A percentile compares a stretch with the other conserved stretches of the same genome.
Conservation (phyloP, 2,113 vertebrate species). For the Eptesicus fuscus region DNA sequence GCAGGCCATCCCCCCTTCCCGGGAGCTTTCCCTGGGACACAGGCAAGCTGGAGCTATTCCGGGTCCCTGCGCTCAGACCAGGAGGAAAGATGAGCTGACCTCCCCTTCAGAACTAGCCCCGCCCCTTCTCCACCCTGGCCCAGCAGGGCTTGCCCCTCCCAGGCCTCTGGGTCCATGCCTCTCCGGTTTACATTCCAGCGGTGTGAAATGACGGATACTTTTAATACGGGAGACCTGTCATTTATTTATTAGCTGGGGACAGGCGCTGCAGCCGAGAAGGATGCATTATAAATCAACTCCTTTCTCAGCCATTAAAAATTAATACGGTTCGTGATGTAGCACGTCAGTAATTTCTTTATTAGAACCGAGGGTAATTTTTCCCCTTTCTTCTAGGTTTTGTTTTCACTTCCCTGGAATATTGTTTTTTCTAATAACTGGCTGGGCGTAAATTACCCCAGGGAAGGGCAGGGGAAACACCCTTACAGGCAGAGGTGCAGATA, state of each 20-base stretch:
- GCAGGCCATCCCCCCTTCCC: background rate
- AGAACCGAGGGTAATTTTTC: conserved; percentile 72
- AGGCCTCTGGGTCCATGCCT: conserved; percentile 20
- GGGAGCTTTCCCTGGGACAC: background rate
- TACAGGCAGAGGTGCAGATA: background rate
- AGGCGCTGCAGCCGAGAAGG: conserved; percentile 82
- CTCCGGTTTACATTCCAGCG: conserved; percentile 77
- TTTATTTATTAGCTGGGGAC: conserved; percentile 92
- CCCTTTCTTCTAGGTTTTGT: conserved; percentile 70
- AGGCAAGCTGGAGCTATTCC: background rate
- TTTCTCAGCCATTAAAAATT: conserved; percentile 91
- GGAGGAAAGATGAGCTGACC: background rate
- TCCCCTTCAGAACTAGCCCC: background rate
- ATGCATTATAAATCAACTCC: conserved; percentile 92
- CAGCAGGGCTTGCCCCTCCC: background rate
- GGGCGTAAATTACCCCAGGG: conserved; percentile 58
- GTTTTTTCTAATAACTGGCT: conserved; percentile 55
- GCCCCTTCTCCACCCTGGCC: background rate
- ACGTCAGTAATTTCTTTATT: conserved; percentile 85
- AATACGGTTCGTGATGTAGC: conserved; percentile 93
- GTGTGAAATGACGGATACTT: conserved; percentile 84
- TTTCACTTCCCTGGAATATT: conserved; percentile 63
- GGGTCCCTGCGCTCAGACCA: background rate
- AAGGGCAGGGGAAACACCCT: background rate
- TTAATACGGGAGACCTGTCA: conserved; percentile 89